A percentile compares a stretch with the other conserved stretches of the same genome.
Conservation (phyloP, 2,797 vertebrate genomes). For the Centroberyx gerrardi region DNA sequence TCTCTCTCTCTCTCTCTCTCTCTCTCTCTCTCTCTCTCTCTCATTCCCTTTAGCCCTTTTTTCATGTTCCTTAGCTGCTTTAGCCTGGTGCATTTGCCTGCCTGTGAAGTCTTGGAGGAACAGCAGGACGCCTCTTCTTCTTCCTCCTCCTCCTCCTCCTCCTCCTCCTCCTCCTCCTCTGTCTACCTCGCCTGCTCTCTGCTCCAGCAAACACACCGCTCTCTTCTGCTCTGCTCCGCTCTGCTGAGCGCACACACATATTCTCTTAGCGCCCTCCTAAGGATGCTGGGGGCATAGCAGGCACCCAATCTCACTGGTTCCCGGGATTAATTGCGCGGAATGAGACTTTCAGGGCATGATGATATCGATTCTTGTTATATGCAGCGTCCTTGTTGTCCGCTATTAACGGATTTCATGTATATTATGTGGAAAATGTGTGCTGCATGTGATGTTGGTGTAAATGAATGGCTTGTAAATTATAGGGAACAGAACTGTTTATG, state of each 20-base stretch:
- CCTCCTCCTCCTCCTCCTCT: constrained; percentile 30
- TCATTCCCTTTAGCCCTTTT: constrained; percentile 8
- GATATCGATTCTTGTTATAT: constrained; percentile 4
- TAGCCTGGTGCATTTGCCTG: constrained; percentile 53
- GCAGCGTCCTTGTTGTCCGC: constrained; percentile 1
- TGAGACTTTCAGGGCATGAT: constrained; percentile 25
- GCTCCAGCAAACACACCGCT: not conserved
- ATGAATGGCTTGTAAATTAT: too few relatives aligned
- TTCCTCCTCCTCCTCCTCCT: constrained; percentile 21
- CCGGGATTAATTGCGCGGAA: constrained; percentile 29
- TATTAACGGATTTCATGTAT: constrained; percentile 5
- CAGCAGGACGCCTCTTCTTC: constrained; percentile 67
- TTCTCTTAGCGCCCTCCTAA: constrained; percentile 80
- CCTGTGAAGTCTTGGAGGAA: constrained; percentile 72
- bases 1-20: constrained; percentile 8
- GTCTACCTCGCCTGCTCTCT: constrained; percentile 35
- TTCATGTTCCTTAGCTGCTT: constrained; percentile 40
- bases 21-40: constrained; percentile 17
- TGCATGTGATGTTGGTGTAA: constrained; percentile 21
- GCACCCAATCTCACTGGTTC: not conserved
- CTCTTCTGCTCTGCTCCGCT: constrained; percentile 35
- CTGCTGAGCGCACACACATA: constrained; percentile 42
- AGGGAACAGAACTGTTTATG: too few relatives aligned
- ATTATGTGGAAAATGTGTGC: constrained; percentile 2
- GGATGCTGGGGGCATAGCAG: constrained; percentile 58